Evolutionary conservation across 1,140 invertebrate genomes (phyloP).

Genomic region (Odontomachus brunneus): DNA sequence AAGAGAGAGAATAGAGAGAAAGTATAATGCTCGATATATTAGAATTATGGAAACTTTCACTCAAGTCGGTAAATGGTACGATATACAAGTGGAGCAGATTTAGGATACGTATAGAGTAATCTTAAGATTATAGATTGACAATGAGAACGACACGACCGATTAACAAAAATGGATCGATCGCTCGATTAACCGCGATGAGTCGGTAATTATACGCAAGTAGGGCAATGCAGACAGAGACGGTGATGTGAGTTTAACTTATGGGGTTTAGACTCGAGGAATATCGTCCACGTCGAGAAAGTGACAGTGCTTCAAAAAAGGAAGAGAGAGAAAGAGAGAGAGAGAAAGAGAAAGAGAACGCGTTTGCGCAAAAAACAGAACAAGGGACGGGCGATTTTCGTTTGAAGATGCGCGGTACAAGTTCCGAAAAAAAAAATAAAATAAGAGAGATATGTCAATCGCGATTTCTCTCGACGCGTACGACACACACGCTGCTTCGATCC

Average conservation of each 20-base stretch:
- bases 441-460: conserved; percentile 13
- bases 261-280: conserved; percentile 49
- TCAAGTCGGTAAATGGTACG: conserved; percentile 62
- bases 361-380: not conserved
- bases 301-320: not conserved
- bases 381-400: no score
- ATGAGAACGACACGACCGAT: conserved; percentile 59
- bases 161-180: conserved; percentile 52
- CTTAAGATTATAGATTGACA: conserved; percentile 70
- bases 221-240: conserved; percentile 49
- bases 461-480: conserved; percentile 37
- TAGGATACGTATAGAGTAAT: conserved; percentile 66
- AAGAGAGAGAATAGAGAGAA: conserved; percentile 38
- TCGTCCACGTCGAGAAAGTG: conserved; percentile 47
- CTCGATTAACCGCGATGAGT: conserved; percentile 47
- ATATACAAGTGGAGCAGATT: conserved; percentile 55
- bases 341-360: not conserved
- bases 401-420: no score
- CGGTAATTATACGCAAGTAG: conserved; percentile 52
- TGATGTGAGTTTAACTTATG: conserved; percentile 51
- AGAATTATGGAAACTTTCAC: conserved; percentile 67
- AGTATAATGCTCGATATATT: conserved; percentile 57
- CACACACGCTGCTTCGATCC: conserved; percentile 30
- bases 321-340: not conserved
- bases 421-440: not conserved